Evolutionary conservation across 2,113 vertebrate genomes (phyloP), one percentile per base, ranked within the genome.

Genomic region (Alethe castanea): DNA sequence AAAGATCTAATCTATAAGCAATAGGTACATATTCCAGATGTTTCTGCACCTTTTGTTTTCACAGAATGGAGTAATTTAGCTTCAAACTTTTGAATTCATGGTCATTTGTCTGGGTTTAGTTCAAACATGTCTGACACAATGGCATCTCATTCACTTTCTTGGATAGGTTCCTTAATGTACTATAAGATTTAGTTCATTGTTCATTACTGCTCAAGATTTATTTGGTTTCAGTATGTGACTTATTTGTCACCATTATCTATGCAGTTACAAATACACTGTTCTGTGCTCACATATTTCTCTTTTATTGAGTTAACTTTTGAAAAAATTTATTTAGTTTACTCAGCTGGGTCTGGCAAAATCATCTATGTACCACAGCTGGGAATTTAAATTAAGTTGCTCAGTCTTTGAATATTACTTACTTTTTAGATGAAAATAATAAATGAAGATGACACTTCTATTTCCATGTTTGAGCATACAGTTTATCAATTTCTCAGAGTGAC

Each of bases 231-330:
- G 15, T 57, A 12, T 14, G 11, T 88, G 59, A 78, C 31, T 91
- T 86, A 81, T 93, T 95, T 90, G 31, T 96, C 80, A 93, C 62
- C 59, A 89, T 95, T 97, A 95, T 92, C 86, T 88, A 5, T 70
- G 45, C 38, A 83, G 87, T 86, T 92, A 65, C 40, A 95, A 93
- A 92, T 91, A 90, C 33, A 15, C 54, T 83, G 35, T 13, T 93
- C 54, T 73, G 33, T 50, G 77, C 47, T 59, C 36, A 40, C 50
- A 92, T 60, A 76, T 91, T 76, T 91, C 80, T 88, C 61, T 78
- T 33, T 54, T 91, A 83, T 65, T 89, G 47, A 90, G 74, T 97
- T 86, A 95, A 92, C 54, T 86, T 96, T 70, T 86, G 78, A 89
- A 92, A 59, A 1, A 2, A 86, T 96, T 85, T 90, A 81, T 90